Evolutionary conservation across 1,140 invertebrate species (phyloP), one percentile per base, ranked within the genome.

Genomic region (Panagrolaimus sp.): DNA sequence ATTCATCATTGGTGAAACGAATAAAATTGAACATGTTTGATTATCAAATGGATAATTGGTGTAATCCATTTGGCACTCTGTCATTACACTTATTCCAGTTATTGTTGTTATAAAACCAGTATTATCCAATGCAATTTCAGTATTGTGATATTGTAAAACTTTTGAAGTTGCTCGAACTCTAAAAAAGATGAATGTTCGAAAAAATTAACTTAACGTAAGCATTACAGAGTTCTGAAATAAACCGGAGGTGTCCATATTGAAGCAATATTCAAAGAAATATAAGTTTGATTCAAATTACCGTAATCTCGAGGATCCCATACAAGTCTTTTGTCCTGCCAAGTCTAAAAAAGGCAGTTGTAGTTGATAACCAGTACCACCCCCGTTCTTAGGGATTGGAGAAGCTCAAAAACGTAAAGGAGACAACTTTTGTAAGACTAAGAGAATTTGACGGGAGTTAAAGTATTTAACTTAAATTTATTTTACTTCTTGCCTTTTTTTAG

Each of bases 1-100:
- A 57, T 27, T 57, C 8, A 27, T 57, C 8, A 20, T 11, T 20
- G 27, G 51, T n/a, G 51, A 57, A 1, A 57, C 51, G 8, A 57
- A 27, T 5, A 20, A 20, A 2, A 57, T 16, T 8, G n/a, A 20
- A 16, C 51, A 57, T 2, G 51, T 57, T 20, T 25, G 20, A 57
- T 57, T 57, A 57, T 57, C 51, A 57, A 57, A 25, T 0, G 51
- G 51, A 20, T 57, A 57, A 20, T 57, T 57, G 1, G 51, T n/a
- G 4, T 57, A 57, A 57, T 57, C 51, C 51, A 57, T 13, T 20
- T 4, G 0, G n/a, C 51, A 57, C 20, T 57, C 51, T 8, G 13
- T 57, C 20, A n/a, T 25, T 1, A 57, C 51, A 20, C 13, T 57
- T 8, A 57, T 27, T 0, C 20, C 20, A 11, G 51, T 25, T 13